Percentiles rank a stretch among this genome's conserved stretches.
Conservation (phyloP, 2,888 invertebrate species). For the Trachelus stipa region DNA sequence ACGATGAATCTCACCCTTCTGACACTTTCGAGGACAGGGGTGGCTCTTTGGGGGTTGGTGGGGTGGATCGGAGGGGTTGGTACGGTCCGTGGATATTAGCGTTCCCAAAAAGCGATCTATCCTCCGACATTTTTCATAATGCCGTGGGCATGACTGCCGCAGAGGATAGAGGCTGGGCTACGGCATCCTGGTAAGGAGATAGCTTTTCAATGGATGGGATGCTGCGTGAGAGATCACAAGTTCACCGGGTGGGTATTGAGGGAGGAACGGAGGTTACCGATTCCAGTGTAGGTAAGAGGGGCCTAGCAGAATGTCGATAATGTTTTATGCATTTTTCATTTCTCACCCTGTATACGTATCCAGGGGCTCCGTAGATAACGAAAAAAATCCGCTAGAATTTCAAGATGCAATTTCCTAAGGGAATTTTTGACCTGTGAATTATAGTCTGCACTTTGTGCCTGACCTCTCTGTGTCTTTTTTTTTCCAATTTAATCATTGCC, state of each 20-base stretch:
- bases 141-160: not conserved
- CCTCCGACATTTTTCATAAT: slow-evolving; percentile 36
- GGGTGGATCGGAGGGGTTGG: not conserved
- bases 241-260: not conserved
- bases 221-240: not conserved
- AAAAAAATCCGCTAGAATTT: not conserved
- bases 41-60: not conserved
- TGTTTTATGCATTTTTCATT: slow-evolving; percentile 42
- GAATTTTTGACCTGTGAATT: not conserved
- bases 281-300: not conserved
- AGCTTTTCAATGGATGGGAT: slow-evolving; percentile 35
- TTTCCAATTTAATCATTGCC: not conserved
- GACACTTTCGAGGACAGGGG: not conserved
- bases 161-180: not conserved
- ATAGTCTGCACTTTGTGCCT: not conserved
- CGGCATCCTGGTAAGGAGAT: slow-evolving; percentile 22
- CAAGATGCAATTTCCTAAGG: not conserved
- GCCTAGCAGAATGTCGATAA: slow-evolving; percentile 38
- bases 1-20: not conserved
- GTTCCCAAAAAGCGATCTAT: slow-evolving; percentile 27
- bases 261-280: not conserved
- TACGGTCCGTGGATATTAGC: not conserved
- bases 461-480: not conserved
- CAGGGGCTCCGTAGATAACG: not conserved
- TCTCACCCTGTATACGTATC: slow-evolving; percentile 13